These are phyloP conservation scores for Drosophila merina DNA, from an alignment of 2,888 invertebrate genomes.

Conservation along the genomic window DNA sequence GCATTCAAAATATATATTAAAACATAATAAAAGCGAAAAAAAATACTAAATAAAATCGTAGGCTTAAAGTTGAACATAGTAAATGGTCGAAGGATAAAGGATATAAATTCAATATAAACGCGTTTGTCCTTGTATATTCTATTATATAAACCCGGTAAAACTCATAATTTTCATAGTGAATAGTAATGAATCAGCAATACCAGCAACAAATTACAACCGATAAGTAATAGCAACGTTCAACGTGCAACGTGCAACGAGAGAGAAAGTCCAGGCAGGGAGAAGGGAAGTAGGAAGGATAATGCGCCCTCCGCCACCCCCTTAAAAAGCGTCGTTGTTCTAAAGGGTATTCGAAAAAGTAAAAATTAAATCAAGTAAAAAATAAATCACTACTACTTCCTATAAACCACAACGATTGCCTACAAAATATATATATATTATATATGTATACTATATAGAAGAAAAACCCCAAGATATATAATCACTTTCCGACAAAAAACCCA, in stretches of 20 bases:
- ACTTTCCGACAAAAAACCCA: slow-evolving; percentile 26
- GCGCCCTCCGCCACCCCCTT: slow-evolving; percentile 18
- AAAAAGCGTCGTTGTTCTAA: slow-evolving; percentile 33
- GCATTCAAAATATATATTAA: slow-evolving; percentile 73
- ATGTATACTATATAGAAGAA: slow-evolving; percentile 71
- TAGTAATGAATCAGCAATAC: slow-evolving; percentile 79
- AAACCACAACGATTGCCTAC: slow-evolving; percentile 82
- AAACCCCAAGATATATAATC: slow-evolving; percentile 43
- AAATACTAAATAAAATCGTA: slow-evolving; percentile 43
- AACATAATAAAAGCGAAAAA: slow-evolving; percentile 20
- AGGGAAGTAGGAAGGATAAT: slow-evolving; percentile 8
- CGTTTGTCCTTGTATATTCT: slow-evolving; percentile 56
- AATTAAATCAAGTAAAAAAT: slow-evolving; percentile 25
- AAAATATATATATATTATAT: slow-evolving; percentile 71
- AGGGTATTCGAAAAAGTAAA: slow-evolving; percentile 34
- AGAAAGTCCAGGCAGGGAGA: not conserved
- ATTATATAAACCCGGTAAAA: slow-evolving; percentile 46
- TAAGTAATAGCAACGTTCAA: slow-evolving; percentile 77
- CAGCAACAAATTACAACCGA: slow-evolving; percentile 58
- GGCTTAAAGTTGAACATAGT: slow-evolving; percentile 72
- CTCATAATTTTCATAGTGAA: slow-evolving; percentile 70
- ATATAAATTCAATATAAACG: slow-evolving; percentile 53
- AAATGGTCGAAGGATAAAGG: slow-evolving; percentile 51
- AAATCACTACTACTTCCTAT: slow-evolving; percentile 80
- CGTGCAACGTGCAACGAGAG: slow-evolving; percentile 44